Evolutionary conservation across 2,797 vertebrate species (phyloP).

Genomic region (Chromis chromis): DNA sequence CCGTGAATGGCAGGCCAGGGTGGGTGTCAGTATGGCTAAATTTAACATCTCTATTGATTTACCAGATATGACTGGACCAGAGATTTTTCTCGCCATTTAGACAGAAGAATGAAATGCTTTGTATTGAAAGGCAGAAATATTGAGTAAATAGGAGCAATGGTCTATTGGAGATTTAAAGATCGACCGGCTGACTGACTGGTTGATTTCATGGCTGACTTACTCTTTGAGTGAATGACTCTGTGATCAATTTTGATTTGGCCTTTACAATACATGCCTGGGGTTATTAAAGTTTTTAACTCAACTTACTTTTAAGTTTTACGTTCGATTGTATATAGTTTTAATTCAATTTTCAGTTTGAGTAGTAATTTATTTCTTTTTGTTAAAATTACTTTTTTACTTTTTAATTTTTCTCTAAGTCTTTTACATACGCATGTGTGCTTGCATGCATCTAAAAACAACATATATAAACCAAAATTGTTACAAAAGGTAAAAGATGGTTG

Average conservation of each 20-base stretch:
- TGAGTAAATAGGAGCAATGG: constrained; percentile 14
- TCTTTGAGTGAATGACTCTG: constrained; percentile 28
- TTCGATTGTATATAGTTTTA: neutral
- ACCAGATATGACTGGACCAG: constrained; percentile 46
- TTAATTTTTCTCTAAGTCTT: neutral
- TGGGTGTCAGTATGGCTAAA: constrained; percentile 48
- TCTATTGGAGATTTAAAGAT: constrained; percentile 25
- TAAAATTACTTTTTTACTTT: neutral
- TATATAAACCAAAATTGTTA: too few relatives aligned
- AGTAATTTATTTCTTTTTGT: neutral
- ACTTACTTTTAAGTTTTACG: neutral
- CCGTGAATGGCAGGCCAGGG: constrained; percentile 21
- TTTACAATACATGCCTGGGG: neutral
- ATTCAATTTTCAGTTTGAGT: constrained; percentile 15
- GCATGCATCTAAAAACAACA: too few relatives aligned
- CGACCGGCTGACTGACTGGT: constrained; percentile 6
- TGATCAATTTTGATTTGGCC: constrained; percentile 25
- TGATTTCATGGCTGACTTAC: constrained; percentile 38
- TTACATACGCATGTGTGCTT: too few relatives aligned
- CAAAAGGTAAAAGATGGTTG: too few relatives aligned
- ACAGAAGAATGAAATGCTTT: constrained; percentile 27
- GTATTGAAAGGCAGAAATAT: constrained; percentile 29
- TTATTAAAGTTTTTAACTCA: constrained; percentile 1
- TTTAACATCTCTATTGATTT: constrained; percentile 56
- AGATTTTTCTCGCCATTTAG: constrained; percentile 29